These are phyloP conservation scores for Siniperca obscura DNA, from an alignment of 2,797 vertebrate species.

Conservation along the genomic window DNA sequence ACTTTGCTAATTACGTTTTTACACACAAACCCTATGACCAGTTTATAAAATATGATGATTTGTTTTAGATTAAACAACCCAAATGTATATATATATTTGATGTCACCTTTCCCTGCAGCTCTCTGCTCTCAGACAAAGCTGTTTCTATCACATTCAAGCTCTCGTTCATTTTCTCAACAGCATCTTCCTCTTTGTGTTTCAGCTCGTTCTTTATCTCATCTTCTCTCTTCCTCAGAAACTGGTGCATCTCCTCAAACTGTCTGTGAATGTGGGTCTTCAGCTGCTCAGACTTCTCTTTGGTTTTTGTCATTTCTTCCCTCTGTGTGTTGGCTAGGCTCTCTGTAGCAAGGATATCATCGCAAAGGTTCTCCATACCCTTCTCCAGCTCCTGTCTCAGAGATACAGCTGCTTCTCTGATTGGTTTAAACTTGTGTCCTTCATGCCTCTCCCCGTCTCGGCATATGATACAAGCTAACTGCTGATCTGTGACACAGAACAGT, in stretches of 20 bases:
- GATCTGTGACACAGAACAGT: conserved; percentile 79
- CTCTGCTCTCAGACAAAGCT: conserved; percentile 24
- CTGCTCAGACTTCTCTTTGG: conserved; percentile 44
- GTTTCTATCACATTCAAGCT: conserved; percentile 16
- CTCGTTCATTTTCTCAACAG: conserved; percentile 36
- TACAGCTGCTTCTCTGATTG: conserved; percentile 71
- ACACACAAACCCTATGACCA: too few species aligned
- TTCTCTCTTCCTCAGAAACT: conserved; percentile 51
- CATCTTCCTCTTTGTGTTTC: conserved; percentile 29
- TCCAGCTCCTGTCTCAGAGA: conserved; percentile 48
- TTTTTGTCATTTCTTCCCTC: conserved; percentile 64
- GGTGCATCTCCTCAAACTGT: conserved; percentile 55
- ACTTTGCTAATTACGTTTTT: too few species aligned
- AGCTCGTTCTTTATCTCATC: conserved; percentile 47
- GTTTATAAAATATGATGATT: too few species aligned
- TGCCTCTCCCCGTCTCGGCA: conserved; percentile 73
- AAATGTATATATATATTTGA: too few species aligned
- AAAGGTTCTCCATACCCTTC: too few species aligned
- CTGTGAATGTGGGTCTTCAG: conserved; percentile 39
- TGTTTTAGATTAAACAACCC: too few species aligned
- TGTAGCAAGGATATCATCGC: not conserved
- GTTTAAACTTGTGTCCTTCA: conserved; percentile 72
- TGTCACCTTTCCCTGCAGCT: conserved; percentile 21
- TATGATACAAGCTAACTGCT: conserved; percentile 71
- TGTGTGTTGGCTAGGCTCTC: conserved; percentile 55